Base-by-base conservation (phyloP, 64 coral and sea anemone species). In the Actinia equina region DNA sequence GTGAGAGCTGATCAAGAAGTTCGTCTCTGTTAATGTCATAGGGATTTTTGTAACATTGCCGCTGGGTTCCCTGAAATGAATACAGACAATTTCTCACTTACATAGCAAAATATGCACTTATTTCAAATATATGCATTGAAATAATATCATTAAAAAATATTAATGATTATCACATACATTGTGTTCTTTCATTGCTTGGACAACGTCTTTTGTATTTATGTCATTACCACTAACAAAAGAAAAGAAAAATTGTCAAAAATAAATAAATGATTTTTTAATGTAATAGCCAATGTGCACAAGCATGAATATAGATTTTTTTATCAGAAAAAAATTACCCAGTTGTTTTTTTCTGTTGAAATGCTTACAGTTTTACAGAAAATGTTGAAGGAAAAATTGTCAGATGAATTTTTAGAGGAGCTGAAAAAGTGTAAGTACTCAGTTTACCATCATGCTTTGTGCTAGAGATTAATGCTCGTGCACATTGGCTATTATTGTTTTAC, bases 21-120 rank as follows among this genome's bases (percentile, higher is more conserved):
- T 99, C 97, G 22, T 90, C 84, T 42, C 97, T 88, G 43, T 86
- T 95, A 44, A 99, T 99, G 37, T 99, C 97, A 69, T 95, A 99
- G 46, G 97, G 97, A 89, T 99, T 99, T 49, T 99, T 99, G 63
- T 99, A 99, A 20, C 91, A 92, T 61, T 93, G 93, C 7, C 85
- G 78, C 49, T 81, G 78, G 12, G 78, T 81, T n/a, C 43, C 78
- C 78, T 81, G 20, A 22, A 81, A 81, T 10, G 25, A 15, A 41
- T 74, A 1, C 55, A 16, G 55, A 57, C 15, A 1, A 5, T 57
- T 57, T 0, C 3, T 57, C 55, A 57, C 55, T 14, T 57, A 57
- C 55, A 57, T 13, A 57, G 55, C 55, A 57, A 57, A 57, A 11
- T 57, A 49, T 37, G 30, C 30, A 37, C 30, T 37, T 37, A 37